Conservation (phyloP, 1,140 invertebrate species). For the Mizuhopecten yessoensis region DNA sequence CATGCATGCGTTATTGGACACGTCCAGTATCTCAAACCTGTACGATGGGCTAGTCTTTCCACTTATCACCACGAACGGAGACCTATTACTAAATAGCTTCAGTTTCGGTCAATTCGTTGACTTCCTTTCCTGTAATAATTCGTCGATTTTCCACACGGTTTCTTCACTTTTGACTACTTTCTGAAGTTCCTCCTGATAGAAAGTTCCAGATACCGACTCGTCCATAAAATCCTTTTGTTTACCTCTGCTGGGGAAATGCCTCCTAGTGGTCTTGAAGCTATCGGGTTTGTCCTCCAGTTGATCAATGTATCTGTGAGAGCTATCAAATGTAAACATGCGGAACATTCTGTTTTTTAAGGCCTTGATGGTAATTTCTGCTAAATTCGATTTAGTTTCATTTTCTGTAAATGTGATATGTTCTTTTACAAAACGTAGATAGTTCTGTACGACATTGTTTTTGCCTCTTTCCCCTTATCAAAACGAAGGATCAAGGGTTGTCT, state of each 20-base stretch:
- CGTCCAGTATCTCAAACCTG: slow-evolving; percentile 51
- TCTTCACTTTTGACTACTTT: slow-evolving; percentile 53
- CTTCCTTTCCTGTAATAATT: slow-evolving; percentile 50
- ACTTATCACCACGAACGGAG: slow-evolving; percentile 47
- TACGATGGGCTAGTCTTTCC: slow-evolving; percentile 45
- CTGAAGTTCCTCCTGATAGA: too few relatives aligned
- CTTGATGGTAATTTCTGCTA: too few relatives aligned
- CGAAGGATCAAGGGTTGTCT: neutral
- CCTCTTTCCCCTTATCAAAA: too few relatives aligned
- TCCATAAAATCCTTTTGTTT: too few relatives aligned
- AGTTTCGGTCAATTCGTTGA: neutral
- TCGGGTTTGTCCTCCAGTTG: slow-evolving; percentile 36
- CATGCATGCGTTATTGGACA: slow-evolving; percentile 42
- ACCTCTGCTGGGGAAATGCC: slow-evolving; percentile 48
- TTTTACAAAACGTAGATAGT: too few relatives aligned
- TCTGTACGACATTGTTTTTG: too few relatives aligned
- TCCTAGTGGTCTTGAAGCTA: slow-evolving; percentile 43
- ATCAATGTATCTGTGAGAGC: slow-evolving; percentile 47
- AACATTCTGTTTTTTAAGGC: too few relatives aligned
- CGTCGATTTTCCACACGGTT: slow-evolving; percentile 57
- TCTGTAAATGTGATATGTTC: too few relatives aligned
- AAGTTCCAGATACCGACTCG: too few relatives aligned
- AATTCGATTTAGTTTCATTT: too few relatives aligned
- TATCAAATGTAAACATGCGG: neutral
- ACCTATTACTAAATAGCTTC: too few relatives aligned